Evolutionary conservation across 1,140 invertebrate species (phyloP).

Genomic region (Musca vetustissima): DNA sequence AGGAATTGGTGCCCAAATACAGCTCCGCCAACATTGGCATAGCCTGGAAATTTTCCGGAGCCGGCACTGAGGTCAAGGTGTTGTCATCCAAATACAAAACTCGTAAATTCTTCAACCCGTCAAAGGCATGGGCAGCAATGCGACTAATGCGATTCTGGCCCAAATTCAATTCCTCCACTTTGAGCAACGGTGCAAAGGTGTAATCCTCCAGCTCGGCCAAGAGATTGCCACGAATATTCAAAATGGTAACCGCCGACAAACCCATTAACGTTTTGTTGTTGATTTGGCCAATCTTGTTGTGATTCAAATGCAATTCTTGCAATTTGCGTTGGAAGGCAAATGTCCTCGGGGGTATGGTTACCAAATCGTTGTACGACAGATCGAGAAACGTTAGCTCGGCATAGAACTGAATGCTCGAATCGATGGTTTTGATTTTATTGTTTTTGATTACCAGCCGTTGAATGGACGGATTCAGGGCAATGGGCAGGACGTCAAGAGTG

Average conservation of each 20-base stretch:
- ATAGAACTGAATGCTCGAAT: slow-evolving; percentile 85
- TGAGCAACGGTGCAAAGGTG: slow-evolving; percentile 72
- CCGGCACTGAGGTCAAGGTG: slow-evolving; percentile 74
- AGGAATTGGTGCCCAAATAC: slow-evolving; percentile 80
- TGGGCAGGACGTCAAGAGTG: slow-evolving; percentile 86
- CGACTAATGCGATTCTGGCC: slow-evolving; percentile 82
- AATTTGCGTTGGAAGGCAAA: slow-evolving; percentile 79
- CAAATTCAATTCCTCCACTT: slow-evolving; percentile 82
- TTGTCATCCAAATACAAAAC: slow-evolving; percentile 86
- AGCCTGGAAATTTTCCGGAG: slow-evolving; percentile 65
- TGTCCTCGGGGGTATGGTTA: slow-evolving; percentile 74
- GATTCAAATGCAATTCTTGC: slow-evolving; percentile 77
- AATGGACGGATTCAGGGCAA: slow-evolving; percentile 86
- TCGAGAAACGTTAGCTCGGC: slow-evolving; percentile 80
- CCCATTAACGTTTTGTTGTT: slow-evolving; percentile 79
- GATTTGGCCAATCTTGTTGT: slow-evolving; percentile 81
- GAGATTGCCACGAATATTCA: slow-evolving; percentile 81
- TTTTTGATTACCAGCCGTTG: slow-evolving; percentile 79
- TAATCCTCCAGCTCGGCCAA: slow-evolving; percentile 74
- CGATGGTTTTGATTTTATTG: slow-evolving; percentile 84
- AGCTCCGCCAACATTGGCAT: slow-evolving; percentile 77
- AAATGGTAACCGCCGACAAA: slow-evolving; percentile 72
- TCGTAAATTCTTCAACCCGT: slow-evolving; percentile 71
- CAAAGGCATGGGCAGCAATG: slow-evolving; percentile 77
- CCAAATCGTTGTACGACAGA: slow-evolving; percentile 79